Conservation (phyloP, 2,113 vertebrate genomes). For the Atractosteus spatula region DNA sequence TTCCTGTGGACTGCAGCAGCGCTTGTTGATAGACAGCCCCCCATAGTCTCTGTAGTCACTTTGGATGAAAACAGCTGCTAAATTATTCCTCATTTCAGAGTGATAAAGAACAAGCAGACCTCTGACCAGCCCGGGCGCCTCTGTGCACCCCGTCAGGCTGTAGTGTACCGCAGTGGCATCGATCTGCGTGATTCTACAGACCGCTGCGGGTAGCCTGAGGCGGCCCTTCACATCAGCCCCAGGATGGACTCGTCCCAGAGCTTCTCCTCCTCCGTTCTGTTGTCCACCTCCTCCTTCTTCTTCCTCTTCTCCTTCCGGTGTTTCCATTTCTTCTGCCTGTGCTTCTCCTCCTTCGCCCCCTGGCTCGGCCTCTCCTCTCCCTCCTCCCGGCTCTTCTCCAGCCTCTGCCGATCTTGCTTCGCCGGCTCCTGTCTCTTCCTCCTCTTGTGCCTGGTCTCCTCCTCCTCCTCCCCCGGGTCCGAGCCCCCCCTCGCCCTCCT, state of each 20-base stretch:
- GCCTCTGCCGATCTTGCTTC: slow-evolving; percentile 17
- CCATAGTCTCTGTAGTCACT: too few species aligned
- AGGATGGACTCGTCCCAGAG: slow-evolving; percentile 83
- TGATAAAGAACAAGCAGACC: too few species aligned
- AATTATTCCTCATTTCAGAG: too few species aligned
- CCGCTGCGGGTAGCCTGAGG: too few species aligned
- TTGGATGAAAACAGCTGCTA: too few species aligned
- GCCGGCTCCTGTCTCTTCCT: slow-evolving; percentile 29
- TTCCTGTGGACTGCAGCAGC: too few species aligned
- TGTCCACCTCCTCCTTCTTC: slow-evolving; percentile 21
- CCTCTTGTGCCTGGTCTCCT: slow-evolving; percentile 27
- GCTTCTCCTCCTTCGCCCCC: slow-evolving; percentile 32
- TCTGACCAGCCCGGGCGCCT: too few species aligned
- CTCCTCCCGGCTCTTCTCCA: slow-evolving; percentile 25
- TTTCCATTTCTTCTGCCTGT: slow-evolving; percentile 30
- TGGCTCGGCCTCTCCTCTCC: slow-evolving; percentile 30
- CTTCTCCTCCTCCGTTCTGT: slow-evolving; percentile 79
- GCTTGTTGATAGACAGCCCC: too few species aligned
- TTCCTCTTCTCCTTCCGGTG: slow-evolving; percentile 13
- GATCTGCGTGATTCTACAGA: too few species aligned
- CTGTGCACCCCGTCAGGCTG: too few species aligned
- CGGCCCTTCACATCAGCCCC: slow-evolving; percentile 55
- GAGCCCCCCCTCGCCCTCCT: slow-evolving; percentile 27
- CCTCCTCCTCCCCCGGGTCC: slow-evolving; percentile 32
- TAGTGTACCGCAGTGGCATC: too few species aligned